Evolutionary conservation across 2,797 vertebrate genomes (phyloP).

Genomic region (Gephyroberyx darwinii): DNA sequence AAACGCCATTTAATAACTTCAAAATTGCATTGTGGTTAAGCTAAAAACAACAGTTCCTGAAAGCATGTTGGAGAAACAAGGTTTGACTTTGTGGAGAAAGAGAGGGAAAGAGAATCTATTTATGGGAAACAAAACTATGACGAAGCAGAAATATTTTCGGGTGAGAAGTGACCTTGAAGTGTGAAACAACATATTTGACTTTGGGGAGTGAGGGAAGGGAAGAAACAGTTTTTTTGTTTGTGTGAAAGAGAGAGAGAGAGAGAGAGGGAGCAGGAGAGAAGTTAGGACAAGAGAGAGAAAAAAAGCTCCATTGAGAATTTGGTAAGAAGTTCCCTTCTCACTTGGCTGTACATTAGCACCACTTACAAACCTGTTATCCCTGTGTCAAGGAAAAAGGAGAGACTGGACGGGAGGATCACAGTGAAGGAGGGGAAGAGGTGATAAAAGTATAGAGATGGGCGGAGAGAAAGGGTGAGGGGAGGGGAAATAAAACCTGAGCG

Average conservation of each 20-base stretch:
- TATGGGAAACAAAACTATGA: constrained; percentile 33
- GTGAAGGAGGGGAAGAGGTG: constrained; percentile 5
- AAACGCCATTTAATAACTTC: no score
- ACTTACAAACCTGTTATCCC: constrained; percentile 17
- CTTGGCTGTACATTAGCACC: constrained; percentile 29
- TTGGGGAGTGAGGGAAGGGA: constrained; percentile 12
- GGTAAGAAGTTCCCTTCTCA: constrained; percentile 29
- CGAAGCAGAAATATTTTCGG: constrained; percentile 35
- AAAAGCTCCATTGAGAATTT: constrained; percentile 34
- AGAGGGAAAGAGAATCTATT: neutral
- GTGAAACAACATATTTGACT: constrained; percentile 45
- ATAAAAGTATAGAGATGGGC: neutral
- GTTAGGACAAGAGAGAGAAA: constrained; percentile 14
- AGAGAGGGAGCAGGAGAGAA: constrained; percentile 20
- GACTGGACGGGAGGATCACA: neutral
- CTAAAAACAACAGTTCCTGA: neutral
- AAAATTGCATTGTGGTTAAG: constrained; percentile 6
- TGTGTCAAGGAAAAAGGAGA: constrained; percentile 22
- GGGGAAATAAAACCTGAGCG: neutral
- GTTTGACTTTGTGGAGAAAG: neutral
- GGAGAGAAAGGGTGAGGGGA: neutral
- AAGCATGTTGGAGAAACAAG: no score
- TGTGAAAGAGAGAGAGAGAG: neutral
- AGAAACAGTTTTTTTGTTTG: neutral
- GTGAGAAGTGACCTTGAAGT: constrained; percentile 41